Evolutionary conservation across 64 coral and sea anemone species (phyloP).

Genomic region (Porites australiensis): DNA sequence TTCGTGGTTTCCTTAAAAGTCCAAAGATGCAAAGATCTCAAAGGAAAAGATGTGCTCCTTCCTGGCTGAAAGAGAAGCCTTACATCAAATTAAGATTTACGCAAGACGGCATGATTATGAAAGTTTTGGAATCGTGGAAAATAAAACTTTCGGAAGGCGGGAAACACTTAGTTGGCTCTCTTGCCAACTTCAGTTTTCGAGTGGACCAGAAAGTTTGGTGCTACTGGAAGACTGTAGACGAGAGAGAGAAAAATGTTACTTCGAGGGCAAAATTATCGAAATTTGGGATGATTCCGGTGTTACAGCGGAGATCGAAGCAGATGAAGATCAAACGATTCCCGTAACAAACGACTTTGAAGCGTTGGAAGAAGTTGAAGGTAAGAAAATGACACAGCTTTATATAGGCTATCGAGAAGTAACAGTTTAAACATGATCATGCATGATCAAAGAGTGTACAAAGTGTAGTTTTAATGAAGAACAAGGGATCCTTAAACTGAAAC

Average conservation of each 20-base stretch:
- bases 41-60: constrained; percentile 39
- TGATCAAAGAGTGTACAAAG: too few relatives aligned
- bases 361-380: neutral
- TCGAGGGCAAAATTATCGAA: constrained; percentile 18
- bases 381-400: neutral
- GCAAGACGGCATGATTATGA: neutral
- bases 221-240: constrained; percentile 42
- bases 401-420: too few relatives aligned
- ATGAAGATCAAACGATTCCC: constrained; percentile 16
- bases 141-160: neutral
- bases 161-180: neutral
- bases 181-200: constrained; percentile 25
- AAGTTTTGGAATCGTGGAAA: constrained; percentile 36
- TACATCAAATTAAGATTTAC: constrained; percentile 45
- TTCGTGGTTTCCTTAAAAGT: too few relatives aligned
- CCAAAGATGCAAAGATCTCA: constrained; percentile 30
- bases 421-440: too few relatives aligned
- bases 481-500: too few relatives aligned
- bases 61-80: constrained; percentile 38
- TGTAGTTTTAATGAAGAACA: too few relatives aligned
- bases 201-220: constrained; percentile 44
- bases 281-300: constrained; percentile 11
- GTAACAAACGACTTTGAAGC: neutral
- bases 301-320: neutral
- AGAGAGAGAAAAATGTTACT: constrained; percentile 26